A percentile compares a stretch with the other conserved stretches of the same genome.
phyloP scores from a whole-genome alignment of 2,797 vertebrate species.

The Rhinella marina region DNA sequence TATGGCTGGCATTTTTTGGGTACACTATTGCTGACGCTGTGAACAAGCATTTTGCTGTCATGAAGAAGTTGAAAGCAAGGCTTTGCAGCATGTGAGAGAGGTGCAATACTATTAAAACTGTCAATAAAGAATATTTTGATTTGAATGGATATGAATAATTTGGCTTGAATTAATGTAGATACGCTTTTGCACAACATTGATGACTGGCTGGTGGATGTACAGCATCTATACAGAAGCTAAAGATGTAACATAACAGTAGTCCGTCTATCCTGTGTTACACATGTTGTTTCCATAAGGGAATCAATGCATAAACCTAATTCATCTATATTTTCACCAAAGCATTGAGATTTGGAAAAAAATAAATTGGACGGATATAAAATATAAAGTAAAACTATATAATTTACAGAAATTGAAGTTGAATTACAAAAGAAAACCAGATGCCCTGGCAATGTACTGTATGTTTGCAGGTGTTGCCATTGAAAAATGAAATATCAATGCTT shows the following conservation, averaged over 20 bases:
- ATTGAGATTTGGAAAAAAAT: background rate
- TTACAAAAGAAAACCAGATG: constrained; percentile 37
- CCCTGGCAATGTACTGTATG: constrained; percentile 34
- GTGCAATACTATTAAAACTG: no score
- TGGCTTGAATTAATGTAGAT: background rate
- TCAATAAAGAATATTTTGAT: no score
- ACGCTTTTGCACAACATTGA: background rate
- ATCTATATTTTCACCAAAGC: background rate
- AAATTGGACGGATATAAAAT: constrained; percentile 13
- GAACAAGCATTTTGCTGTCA: no score
- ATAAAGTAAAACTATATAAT: background rate
- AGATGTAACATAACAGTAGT: background rate
- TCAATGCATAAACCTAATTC: background rate
- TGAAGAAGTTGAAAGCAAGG: no score
- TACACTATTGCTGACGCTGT: no score
- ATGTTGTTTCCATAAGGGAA: background rate
- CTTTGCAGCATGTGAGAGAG: no score
- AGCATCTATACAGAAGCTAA: background rate
- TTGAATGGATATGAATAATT: no score
- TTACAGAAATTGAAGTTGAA: constrained; percentile 12
- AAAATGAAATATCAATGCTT: constrained; percentile 50
- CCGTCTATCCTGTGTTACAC: background rate
- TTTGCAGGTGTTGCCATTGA: constrained; percentile 48
- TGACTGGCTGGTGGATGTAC: background rate
- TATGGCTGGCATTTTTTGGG: no score